Base-by-base conservation (phyloP, 2,113 vertebrate genomes). In the Oncorhynchus clarkii region DNA sequence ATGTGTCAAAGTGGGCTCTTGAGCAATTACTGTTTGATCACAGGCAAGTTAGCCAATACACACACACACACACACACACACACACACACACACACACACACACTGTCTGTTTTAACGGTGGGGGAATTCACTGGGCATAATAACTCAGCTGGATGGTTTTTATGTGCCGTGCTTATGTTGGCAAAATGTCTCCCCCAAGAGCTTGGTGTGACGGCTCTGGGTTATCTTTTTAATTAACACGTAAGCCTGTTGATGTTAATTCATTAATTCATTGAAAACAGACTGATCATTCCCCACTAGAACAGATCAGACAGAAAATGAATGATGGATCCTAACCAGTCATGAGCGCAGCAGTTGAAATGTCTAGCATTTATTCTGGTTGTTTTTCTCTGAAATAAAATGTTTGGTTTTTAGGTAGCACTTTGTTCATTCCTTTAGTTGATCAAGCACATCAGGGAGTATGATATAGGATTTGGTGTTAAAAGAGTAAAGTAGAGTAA, bases 191-290 rank as follows among this genome's bases (percentile, higher is more conserved):
- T 91, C 87, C 87, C 90, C 20, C 29, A 80, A 90, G 90, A 91
- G 72, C 79, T 70, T 39, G 39, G 73, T 75, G 74, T 24, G 75
- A 86, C 62, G 86, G 87, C 88, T 89, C 85, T 74, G 26, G 82
- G 86, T 83, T 87, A 75, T 67, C 67, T 87, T 89, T 91, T 81
- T 93, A 94, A 94, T 93, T 92, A 94, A 90, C 89, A 86, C 77
- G 79, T 86, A 87, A 84, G 88, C 87, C 88, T 76, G 84, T 82
- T 83, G 85, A 90, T 76, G 84, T 82, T 83, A 82, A 90, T 92
- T 93, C 3, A 51, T 16, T 4, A 1, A 51, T 51, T 51, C 49
- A 51, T 51, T 4, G 91, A 93, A 92, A 87, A 79, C 81, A 88
- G 84, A 86, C 86, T 82, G 84, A 84, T 76, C 59, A 87, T 88